Conservation (phyloP, 1,140 invertebrate genomes). For the Homarus americanus region DNA sequence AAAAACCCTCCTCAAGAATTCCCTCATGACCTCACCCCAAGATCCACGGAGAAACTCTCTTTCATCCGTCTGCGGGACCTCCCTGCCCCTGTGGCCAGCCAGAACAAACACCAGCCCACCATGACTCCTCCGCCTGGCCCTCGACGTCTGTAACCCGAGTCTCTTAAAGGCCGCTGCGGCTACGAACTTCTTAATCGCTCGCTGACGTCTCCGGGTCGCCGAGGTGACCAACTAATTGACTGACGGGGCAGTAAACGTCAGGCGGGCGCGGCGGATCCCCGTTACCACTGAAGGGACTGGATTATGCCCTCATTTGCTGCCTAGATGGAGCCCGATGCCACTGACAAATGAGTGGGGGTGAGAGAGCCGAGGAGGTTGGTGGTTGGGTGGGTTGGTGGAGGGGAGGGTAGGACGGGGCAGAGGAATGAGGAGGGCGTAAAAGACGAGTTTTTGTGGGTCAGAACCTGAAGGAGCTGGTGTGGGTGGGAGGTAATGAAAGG, state of each 20-base stretch:
- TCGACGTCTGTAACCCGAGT: slow-evolving; percentile 17
- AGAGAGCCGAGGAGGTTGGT: neutral
- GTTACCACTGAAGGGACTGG: slow-evolving; percentile 30
- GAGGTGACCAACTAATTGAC: slow-evolving; percentile 58
- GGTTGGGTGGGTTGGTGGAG: neutral
- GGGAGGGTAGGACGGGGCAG: neutral
- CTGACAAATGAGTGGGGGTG: slow-evolving; percentile 37
- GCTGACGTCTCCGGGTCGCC: slow-evolving; percentile 46
- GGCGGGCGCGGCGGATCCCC: slow-evolving; percentile 17
- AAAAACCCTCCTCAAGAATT: neutral
- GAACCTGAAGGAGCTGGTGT: slow-evolving; percentile 26
- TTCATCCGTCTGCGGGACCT: neutral
- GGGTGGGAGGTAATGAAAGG: slow-evolving; percentile 32
- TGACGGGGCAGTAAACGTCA: slow-evolving; percentile 57
- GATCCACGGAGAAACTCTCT: neutral
- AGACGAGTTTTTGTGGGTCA: slow-evolving; percentile 38
- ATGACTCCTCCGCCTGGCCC: neutral
- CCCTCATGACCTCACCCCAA: neutral
- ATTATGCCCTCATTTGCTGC: slow-evolving; percentile 57
- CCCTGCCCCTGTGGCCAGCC: neutral
- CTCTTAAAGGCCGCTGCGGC: slow-evolving; percentile 19
- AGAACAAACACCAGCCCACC: slow-evolving; percentile 43
- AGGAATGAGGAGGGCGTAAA: neutral
- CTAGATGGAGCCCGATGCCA: slow-evolving; percentile 41
- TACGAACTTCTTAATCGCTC: slow-evolving; percentile 54